phyloP scores from a whole-genome alignment of 2,888 invertebrate species.

The Coremacera marginata region DNA sequence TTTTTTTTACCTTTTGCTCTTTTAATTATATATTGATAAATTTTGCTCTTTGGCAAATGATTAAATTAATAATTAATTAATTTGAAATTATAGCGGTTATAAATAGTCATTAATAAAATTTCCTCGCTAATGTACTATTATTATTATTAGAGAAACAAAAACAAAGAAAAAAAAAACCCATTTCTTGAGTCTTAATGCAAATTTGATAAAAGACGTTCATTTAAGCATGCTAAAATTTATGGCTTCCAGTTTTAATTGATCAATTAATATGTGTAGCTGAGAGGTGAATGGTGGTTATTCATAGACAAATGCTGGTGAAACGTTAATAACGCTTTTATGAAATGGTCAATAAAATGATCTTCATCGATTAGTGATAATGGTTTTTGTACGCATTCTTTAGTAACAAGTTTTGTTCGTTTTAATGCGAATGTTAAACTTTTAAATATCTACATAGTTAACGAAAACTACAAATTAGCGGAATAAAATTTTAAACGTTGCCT shows the following conservation, averaged over 20 bases:
- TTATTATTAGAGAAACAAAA: slow-evolving; percentile 8
- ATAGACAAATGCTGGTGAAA: too few relatives aligned
- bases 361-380: too few relatives aligned
- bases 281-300: too few relatives aligned
- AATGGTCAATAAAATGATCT: too few relatives aligned
- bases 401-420: too few relatives aligned
- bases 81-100: slow-evolving; percentile 64
- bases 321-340: too few relatives aligned
- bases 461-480: too few relatives aligned
- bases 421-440: too few relatives aligned
- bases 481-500: too few relatives aligned
- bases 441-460: too few relatives aligned
- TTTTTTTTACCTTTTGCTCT: slow-evolving; percentile 34
- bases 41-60: slow-evolving; percentile 53
- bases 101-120: slow-evolving; percentile 64
- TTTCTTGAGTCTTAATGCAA: slow-evolving; percentile 42
- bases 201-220: slow-evolving; percentile 43
- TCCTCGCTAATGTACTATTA: slow-evolving; percentile 24
- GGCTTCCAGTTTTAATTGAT: slow-evolving; percentile 41
- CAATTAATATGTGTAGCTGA: background rate
- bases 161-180: background rate
- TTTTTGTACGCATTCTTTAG: too few relatives aligned
- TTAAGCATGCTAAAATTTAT: slow-evolving; percentile 52
- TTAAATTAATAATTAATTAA: slow-evolving; percentile 66
- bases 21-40: slow-evolving; percentile 26